Evolutionary conservation across 2,797 vertebrate genomes (phyloP).

Genomic region (Peromyscus attwateri): DNA sequence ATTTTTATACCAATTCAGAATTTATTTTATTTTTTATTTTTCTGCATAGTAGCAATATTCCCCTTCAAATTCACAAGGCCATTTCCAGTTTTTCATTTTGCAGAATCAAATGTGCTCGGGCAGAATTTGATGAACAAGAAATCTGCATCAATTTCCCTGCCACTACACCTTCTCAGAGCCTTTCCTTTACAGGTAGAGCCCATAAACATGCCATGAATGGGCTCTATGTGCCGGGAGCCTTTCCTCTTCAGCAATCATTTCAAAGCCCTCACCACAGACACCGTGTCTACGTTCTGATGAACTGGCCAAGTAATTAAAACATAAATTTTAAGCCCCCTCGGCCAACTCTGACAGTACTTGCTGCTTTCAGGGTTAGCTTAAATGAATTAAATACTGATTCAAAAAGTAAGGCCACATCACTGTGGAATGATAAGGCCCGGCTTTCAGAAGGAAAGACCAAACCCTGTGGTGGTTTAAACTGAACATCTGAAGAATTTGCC

Average conservation of each 20-base stretch:
- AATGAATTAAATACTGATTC: constrained; percentile 79
- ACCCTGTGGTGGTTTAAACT: neutral
- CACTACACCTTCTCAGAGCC: constrained; percentile 84
- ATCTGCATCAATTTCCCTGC: constrained; percentile 75
- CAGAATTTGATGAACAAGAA: constrained; percentile 80
- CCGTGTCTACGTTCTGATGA: constrained; percentile 88
- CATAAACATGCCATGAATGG: constrained; percentile 89
- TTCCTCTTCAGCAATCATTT: constrained; percentile 87
- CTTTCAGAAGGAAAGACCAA: neutral
- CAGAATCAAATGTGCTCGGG: constrained; percentile 71
- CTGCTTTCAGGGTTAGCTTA: constrained; percentile 66
- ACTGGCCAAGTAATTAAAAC: constrained; percentile 90
- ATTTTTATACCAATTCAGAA: constrained; percentile 81
- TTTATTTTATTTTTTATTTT: constrained; percentile 25
- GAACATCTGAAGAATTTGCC: neutral
- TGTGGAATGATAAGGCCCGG: constrained; percentile 21
- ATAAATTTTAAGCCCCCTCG: constrained; percentile 85
- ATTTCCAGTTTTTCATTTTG: constrained; percentile 12
- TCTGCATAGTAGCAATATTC: constrained; percentile 59
- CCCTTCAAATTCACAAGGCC: neutral
- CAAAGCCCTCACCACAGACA: constrained; percentile 89
- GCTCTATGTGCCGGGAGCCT: constrained; percentile 86
- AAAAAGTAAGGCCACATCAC: constrained; percentile 47
- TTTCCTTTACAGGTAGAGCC: constrained; percentile 87
- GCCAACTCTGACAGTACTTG: constrained; percentile 85